These are phyloP conservation scores for Polypedilum pembai DNA, from an alignment of 1,140 invertebrate species.

Conservation along the genomic window DNA sequence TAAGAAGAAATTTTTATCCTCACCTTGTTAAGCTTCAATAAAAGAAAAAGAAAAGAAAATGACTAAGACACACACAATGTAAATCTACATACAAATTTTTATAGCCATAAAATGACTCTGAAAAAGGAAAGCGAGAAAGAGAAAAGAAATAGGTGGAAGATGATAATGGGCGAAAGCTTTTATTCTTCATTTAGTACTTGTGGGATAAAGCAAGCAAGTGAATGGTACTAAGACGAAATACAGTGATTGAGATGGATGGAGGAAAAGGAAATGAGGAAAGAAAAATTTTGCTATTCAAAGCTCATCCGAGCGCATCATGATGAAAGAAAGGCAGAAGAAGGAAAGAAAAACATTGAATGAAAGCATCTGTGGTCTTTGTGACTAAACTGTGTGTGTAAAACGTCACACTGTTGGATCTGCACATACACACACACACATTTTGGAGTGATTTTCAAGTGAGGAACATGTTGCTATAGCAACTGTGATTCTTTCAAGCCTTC, in stretches of 20 bases:
- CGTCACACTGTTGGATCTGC: no score
- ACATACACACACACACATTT: neutral
- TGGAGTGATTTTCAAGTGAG: neutral
- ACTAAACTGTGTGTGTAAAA: no score
- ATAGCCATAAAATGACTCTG: neutral
- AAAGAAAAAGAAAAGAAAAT: slow-evolving; percentile 8
- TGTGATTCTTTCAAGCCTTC: slow-evolving; percentile 7
- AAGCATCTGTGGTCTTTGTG: neutral
- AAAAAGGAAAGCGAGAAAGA: neutral
- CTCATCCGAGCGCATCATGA: slow-evolving; percentile 12
- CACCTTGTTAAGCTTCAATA: neutral
- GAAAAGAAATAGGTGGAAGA: slow-evolving; percentile 13
- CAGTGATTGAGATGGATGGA: neutral
- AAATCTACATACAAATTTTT: slow-evolving; percentile 19
- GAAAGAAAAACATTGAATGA: neutral
- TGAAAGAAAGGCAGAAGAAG: neutral
- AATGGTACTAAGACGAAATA: neutral
- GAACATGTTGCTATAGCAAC: slow-evolving; percentile 14
- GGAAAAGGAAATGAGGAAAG: neutral
- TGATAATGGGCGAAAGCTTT: slow-evolving; percentile 22
- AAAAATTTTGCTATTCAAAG: slow-evolving; percentile 21
- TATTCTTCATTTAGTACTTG: slow-evolving; percentile 24
- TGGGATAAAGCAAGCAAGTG: neutral
- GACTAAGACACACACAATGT: neutral
- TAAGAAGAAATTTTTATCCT: no score